Base-by-base conservation (phyloP, 2,888 invertebrate species). In the Lomographa bimaculata region DNA sequence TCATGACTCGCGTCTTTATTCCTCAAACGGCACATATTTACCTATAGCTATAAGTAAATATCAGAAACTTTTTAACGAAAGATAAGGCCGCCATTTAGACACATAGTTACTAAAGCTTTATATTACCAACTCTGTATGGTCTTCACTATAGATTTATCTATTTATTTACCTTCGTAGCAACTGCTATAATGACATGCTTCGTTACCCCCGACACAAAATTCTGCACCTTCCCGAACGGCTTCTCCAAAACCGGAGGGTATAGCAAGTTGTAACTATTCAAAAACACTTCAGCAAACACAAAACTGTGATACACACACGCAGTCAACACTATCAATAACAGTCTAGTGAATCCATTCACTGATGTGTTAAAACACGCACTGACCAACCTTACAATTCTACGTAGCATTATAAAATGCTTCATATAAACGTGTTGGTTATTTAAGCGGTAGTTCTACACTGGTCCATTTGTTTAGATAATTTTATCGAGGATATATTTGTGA, bases 251-350 rank as follows among this genome's bases (percentile, higher is more conserved):
- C 8, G 80, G 78, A 0, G 85, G 84, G 36, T 83, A 87, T 50
- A 84, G 64, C 16, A 71, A 57, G 38, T 75, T 68, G 21, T 74
- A 82, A 52, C 78, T 82, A 38, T 87, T 83, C 6, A 86, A 40
- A 29, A 85, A 72, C 54, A 87, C 71, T 70, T 89, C 87, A 3
- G 67, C 73, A 4, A 85, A 53, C 40, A 87, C 75, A 51, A 89
- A 87, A 9, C 63, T 57, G 38, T 89, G 83, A 20, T 85, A 89
- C 12, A 89, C 65, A 36, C 64, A 64, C 1, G 81, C 77, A 60
- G 78, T 80, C 4, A 85, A 29, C 40, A 86, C 45, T 36, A 87
- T 70, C 35, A 87, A 57, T 7, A 82, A 50, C 0, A 74, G 53
- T 4, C 85, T 64, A 0, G 83, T 84, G 1, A 72, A 57, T 17